Conservation (phyloP, 2,797 vertebrate species). For the Linurgus olivaceus region DNA sequence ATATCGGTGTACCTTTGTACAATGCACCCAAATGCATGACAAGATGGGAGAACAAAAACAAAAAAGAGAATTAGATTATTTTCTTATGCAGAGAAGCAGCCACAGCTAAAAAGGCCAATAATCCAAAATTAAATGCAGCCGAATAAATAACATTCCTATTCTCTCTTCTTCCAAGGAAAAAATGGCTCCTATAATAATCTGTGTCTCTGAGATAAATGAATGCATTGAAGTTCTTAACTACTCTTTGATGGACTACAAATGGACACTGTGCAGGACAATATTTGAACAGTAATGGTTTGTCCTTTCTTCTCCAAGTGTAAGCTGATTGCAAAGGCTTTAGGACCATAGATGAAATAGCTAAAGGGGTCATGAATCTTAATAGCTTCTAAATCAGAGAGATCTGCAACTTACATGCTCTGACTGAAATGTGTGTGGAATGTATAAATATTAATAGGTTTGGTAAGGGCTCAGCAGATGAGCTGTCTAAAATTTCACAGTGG, state of each 20-base stretch:
- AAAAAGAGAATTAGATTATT: constrained; percentile 23
- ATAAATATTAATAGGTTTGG: constrained; percentile 78
- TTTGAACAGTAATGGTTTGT: constrained; percentile 77
- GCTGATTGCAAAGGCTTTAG: constrained; percentile 70
- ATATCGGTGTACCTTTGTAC: background rate
- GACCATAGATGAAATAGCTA: constrained; percentile 72
- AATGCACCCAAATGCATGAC: background rate
- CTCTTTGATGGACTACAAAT: constrained; percentile 75
- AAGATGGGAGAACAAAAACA: background rate
- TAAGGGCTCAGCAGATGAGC: constrained; percentile 62
- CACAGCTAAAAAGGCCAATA: constrained; percentile 56
- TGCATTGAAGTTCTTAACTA: constrained; percentile 73
- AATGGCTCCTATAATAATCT: constrained; percentile 63
- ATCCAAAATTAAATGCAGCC: constrained; percentile 69
- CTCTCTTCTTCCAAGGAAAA: constrained; percentile 55
- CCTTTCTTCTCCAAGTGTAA: constrained; percentile 74
- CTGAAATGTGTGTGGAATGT: constrained; percentile 72
- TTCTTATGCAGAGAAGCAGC: constrained; percentile 58
- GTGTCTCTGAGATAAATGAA: constrained; percentile 72
- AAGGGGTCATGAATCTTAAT: constrained; percentile 80
- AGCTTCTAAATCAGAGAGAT: constrained; percentile 78
- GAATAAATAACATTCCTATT: constrained; percentile 54
- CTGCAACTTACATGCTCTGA: constrained; percentile 74
- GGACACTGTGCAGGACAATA: constrained; percentile 73
- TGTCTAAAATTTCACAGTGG: constrained; percentile 77